A percentile compares a stretch with the other conserved stretches of the same genome.
These are phyloP conservation scores for Agelas oroides DNA, from an alignment of 37 sponge, comb jelly and placozoan species.

Conservation along the genomic window DNA sequence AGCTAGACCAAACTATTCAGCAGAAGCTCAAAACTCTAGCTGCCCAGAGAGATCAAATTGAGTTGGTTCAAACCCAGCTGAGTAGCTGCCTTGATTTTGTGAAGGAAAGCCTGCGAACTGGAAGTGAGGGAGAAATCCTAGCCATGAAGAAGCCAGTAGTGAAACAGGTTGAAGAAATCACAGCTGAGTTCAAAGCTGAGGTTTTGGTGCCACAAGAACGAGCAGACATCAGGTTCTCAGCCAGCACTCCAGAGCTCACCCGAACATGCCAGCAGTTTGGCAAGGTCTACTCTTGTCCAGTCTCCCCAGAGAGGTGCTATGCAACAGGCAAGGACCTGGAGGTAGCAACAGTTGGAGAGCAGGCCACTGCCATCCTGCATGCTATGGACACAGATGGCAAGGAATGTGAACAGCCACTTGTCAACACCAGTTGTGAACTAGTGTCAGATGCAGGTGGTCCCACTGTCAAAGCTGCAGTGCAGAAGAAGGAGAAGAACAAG, in stretches of 20 bases:
- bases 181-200: neutral
- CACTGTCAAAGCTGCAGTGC: neutral
- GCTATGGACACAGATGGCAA: neutral
- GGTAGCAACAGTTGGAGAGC: neutral
- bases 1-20: neutral
- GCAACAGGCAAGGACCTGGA: neutral
- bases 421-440: neutral
- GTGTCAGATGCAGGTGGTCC: too few species aligned
- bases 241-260: constrained; percentile 1
- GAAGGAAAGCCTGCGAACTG: constrained; percentile 10
- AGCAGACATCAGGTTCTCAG: neutral
- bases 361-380: neutral
- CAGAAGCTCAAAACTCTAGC: neutral
- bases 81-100: neutral
- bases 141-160: constrained; percentile 17
- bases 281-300: neutral
- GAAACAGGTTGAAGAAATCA: constrained; percentile 12
- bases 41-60: neutral
- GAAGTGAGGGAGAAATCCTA: constrained; percentile 10
- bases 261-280: constrained; percentile 9
- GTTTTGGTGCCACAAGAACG: neutral
- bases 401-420: neutral
- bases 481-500: neutral
- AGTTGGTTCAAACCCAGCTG: constrained; percentile 16
- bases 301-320: too few species aligned